Percentiles rank a stretch among this genome's conserved stretches.
phyloP scores from a whole-genome alignment of 2,888 invertebrate genomes.

The Chymomyza fuscimana region DNA sequence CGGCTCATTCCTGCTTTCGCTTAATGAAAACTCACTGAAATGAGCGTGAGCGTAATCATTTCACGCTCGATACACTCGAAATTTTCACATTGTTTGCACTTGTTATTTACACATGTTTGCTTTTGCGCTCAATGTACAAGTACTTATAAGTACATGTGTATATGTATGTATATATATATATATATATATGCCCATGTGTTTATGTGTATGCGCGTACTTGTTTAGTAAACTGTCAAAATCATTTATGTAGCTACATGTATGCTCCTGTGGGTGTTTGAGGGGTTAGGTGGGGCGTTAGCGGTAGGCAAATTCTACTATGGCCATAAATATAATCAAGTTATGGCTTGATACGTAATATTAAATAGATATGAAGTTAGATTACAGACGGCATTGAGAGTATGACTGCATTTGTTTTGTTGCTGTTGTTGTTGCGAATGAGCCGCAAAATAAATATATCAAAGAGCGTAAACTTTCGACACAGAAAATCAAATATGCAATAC shows the following conservation, averaged over 20 bases:
- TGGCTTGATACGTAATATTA: conserved; percentile 24
- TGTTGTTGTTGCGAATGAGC: background rate
- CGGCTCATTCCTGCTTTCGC: background rate
- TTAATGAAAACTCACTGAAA: conserved; percentile 15
- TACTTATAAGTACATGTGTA: background rate
- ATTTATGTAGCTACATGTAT: background rate
- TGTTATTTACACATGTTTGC: conserved; percentile 56
- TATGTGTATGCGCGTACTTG: background rate
- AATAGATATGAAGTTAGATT: conserved; percentile 49
- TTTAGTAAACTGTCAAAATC: background rate
- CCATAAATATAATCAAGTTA: conserved; percentile 9
- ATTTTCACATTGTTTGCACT: conserved; percentile 45
- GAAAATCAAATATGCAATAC: background rate
- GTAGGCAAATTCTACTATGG: background rate
- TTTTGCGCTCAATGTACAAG: conserved; percentile 13
- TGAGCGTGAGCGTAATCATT: conserved; percentile 14
- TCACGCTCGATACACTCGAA: conserved; percentile 34
- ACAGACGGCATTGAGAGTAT: conserved; percentile 44
- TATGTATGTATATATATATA: too few relatives aligned
- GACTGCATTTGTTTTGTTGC: conserved; percentile 15
- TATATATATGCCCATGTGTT: background rate
- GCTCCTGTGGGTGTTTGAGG: background rate
- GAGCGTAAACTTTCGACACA: background rate
- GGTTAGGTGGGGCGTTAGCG: background rate
- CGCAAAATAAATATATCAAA: background rate